Evolutionary conservation across 2,797 vertebrate genomes (phyloP).

Genomic region (Sparidentex hasta): DNA sequence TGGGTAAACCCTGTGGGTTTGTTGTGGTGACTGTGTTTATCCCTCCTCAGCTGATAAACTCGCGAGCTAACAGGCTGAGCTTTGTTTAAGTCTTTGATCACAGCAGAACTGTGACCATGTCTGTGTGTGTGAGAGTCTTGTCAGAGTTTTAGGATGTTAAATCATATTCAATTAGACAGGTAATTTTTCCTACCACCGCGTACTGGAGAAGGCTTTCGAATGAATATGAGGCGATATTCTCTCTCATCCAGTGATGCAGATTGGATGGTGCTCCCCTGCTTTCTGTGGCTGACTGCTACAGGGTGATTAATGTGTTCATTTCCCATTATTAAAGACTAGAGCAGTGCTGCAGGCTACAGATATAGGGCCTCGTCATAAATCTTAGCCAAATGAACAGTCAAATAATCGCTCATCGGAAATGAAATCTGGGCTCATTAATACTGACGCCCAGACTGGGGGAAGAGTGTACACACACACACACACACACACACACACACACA

Average conservation of each 20-base stretch:
- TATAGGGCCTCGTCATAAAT: conserved; percentile 96
- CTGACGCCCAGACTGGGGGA: conserved; percentile 88
- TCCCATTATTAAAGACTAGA: conserved; percentile 98
- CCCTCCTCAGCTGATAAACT: conserved; percentile 2
- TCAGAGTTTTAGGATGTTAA: conserved; percentile 56
- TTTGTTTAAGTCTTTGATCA: conserved; percentile 24
- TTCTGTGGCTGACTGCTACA: conserved; percentile 91
- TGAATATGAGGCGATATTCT: conserved; percentile 60
- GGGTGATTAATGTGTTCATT: conserved; percentile 99
- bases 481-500: conserved; percentile 11
- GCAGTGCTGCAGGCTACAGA: conserved; percentile 96
- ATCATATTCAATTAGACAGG: conserved; percentile 68
- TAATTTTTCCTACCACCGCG: conserved; percentile 58
- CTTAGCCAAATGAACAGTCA: conserved; percentile 97
- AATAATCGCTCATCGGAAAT: conserved; percentile 99
- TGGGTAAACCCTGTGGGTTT: conserved; percentile 34
- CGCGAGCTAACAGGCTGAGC: neutral
- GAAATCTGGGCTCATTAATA: conserved; percentile 98
- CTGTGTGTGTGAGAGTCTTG: conserved; percentile 16
- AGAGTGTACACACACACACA: conserved; percentile 52
- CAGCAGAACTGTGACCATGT: conserved; percentile 5
- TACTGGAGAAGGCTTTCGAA: conserved; percentile 66
- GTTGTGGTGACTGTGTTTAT: conserved; percentile 27
- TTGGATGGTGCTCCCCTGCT: conserved; percentile 64
- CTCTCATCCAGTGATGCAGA: conserved; percentile 64